phyloP scores from a whole-genome alignment of 2,113 vertebrate genomes.

The Oxyruncus cristatus region DNA sequence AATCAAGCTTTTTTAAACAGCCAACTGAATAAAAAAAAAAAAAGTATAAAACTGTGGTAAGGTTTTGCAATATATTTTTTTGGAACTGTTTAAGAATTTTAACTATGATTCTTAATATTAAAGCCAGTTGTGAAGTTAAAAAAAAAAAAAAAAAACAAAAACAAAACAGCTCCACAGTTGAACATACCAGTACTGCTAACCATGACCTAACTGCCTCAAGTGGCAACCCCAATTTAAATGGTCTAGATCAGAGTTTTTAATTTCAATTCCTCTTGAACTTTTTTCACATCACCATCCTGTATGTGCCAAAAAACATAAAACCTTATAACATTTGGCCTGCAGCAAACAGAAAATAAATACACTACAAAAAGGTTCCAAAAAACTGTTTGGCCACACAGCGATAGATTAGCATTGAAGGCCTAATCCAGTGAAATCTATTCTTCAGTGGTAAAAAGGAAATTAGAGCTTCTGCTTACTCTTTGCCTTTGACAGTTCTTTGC shows the following conservation, averaged over 20 bases:
- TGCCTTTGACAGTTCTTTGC: slow-evolving; percentile 38
- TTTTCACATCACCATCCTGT: not conserved
- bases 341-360: not conserved
- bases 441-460: slow-evolving; percentile 61
- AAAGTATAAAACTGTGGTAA: not conserved
- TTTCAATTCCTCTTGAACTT: not conserved
- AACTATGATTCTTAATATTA: not conserved
- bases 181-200: not conserved
- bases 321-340: slow-evolving; percentile 28
- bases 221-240: not conserved
- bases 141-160: not conserved
- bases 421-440: slow-evolving; percentile 44
- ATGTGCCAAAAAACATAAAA: not conserved
- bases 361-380: slow-evolving; percentile 45
- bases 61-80: not conserved
- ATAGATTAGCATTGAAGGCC: slow-evolving; percentile 30
- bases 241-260: not conserved
- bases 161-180: not conserved
- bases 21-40: not conserved
- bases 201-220: not conserved
- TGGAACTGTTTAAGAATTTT: not conserved
- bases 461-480: slow-evolving; percentile 50
- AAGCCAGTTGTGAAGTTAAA: not conserved
- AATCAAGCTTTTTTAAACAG: not conserved
- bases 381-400: slow-evolving; percentile 59